A percentile compares a stretch with the other conserved stretches of the same genome.
Conservation (phyloP, 2,113 vertebrate species). For the Sylvietta virens region DNA sequence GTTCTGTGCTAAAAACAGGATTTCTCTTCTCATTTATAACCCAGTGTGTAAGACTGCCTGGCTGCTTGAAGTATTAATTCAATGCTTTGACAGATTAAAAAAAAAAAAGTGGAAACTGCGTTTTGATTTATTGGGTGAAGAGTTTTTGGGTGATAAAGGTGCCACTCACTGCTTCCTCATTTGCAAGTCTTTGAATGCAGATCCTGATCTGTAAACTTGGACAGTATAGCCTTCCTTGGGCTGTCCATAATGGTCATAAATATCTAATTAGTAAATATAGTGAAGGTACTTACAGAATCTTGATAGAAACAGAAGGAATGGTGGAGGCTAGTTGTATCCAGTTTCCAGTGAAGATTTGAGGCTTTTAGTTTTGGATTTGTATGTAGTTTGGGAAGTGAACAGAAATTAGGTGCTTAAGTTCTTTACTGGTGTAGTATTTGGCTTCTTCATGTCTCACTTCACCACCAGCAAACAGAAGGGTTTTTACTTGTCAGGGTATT, state of each 20-base stretch:
- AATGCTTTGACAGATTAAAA: neutral
- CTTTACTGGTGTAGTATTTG: neutral
- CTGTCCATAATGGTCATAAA: neutral
- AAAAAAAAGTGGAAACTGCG: neutral
- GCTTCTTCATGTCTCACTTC: neutral
- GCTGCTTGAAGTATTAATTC: neutral
- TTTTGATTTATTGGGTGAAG: neutral
- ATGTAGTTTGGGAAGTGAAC: neutral
- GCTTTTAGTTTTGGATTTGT: neutral
- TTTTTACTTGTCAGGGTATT: neutral
- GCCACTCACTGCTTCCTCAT: neutral
- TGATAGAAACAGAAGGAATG: neutral
- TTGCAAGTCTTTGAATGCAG: neutral
- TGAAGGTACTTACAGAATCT: neutral
- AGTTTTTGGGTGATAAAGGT: neutral
- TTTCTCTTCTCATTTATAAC: neutral
- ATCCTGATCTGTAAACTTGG: neutral
- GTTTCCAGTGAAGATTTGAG: neutral
- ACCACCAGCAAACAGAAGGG: neutral
- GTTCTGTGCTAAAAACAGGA: neutral
- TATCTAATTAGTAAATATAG: neutral
- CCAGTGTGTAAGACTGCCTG: neutral
- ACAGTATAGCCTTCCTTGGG: neutral
- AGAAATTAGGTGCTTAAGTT: neutral
- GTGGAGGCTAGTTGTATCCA: neutral